Base-by-base conservation (phyloP, 1,140 invertebrate genomes). In the Pseudomyrmex flavicornis region DNA sequence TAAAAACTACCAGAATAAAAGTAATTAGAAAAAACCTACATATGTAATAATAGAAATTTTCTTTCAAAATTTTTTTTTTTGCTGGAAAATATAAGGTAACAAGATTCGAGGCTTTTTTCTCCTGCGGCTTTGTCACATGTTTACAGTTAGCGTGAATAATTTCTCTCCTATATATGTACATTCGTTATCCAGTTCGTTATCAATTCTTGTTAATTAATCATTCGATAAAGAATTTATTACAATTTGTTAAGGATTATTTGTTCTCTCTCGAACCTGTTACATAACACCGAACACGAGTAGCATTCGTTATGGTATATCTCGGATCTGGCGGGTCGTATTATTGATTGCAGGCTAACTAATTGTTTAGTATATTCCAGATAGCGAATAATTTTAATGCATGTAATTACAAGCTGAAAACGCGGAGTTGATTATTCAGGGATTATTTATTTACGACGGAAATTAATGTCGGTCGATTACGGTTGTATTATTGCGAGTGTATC, bases 371-470 rank as follows among this genome's bases (percentile, higher is more conserved):
- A 80, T 80, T 80, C 35, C 66, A 70, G 76, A 80, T 56, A 80
- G 76, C 76, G 66, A 72, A 22, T 72, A 80, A 80, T 80, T 80
- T 80, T 80, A 80, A 80, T 72, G 76, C 56, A 80, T 80, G 66
- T 80, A 80, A 80, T 80, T 80, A 80, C 76, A 80, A 72, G 66
- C 76, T 80, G 76, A 80, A 80, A 80, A 80, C 66, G 66, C 44
- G 35, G 35, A 70, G 76, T 80, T 80, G 76, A 80, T 80, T 80
- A 80, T 80, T 58, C 76, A 70, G 59, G 76, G 76, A 80, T 80
- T 80, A 80, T 80, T 72, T 80, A 80, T 80, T 80, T 80, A 80
- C 46, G 76, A 44, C 66, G 76, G 76, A 80, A 80, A 80, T 80
- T 80, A 80, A 80, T 80, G 76, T 80, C 76, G 66, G 54, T 72